Evolutionary conservation across 2,888 invertebrate genomes (phyloP).

Genomic region (Eurytoma californica): DNA sequence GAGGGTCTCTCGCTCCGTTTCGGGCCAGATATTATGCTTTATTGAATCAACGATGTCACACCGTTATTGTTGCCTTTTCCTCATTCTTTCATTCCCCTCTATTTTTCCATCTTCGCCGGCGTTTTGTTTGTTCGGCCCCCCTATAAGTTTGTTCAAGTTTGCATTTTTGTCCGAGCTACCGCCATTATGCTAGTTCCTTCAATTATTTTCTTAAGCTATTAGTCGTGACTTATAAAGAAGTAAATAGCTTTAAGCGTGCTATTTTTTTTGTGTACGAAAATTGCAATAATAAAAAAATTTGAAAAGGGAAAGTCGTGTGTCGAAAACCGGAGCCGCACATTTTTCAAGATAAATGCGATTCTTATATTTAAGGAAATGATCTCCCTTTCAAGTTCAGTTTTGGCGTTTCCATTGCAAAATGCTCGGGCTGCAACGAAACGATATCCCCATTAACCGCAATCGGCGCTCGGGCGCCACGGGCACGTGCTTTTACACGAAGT

Average conservation of each 20-base stretch:
- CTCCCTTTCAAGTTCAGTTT: too few species aligned
- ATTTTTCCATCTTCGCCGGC: background rate
- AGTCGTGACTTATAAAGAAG: too few species aligned
- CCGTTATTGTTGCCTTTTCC: constrained; percentile 53
- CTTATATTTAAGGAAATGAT: too few species aligned
- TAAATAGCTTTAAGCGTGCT: too few species aligned
- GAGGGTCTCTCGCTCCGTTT: constrained; percentile 35
- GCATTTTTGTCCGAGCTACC: background rate
- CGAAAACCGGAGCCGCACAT: too few species aligned
- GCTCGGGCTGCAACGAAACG: constrained; percentile 55
- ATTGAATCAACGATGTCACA: constrained; percentile 68
- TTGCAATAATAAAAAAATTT: too few species aligned
- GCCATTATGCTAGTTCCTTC: background rate
- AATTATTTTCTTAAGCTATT: too few species aligned
- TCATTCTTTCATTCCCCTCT: constrained; percentile 21
- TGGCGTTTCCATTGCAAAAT: constrained; percentile 38
- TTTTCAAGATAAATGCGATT: too few species aligned
- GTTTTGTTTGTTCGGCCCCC: background rate
- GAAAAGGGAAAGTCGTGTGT: too few species aligned
- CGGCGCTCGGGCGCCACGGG: constrained; percentile 51
- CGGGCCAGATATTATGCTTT: constrained; percentile 72
- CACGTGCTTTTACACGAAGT: constrained; percentile 68
- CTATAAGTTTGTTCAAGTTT: background rate
- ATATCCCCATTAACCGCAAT: constrained; percentile 60
- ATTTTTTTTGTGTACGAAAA: too few species aligned